Evolutionary conservation across 1,140 invertebrate genomes (phyloP), one percentile per base, ranked within the genome.

Genomic region (Eumeta japonica): DNA sequence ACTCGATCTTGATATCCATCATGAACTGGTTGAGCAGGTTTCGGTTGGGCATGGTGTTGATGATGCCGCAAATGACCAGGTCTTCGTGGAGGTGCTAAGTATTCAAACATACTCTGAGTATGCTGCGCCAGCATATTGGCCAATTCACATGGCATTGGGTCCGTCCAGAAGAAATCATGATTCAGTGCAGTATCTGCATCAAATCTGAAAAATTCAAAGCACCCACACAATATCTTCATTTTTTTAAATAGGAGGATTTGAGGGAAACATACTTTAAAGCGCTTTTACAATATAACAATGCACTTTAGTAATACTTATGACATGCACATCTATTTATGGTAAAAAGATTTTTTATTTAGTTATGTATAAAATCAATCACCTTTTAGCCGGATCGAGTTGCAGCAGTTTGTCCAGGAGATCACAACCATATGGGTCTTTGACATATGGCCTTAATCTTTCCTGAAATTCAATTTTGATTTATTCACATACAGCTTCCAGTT

Each of bases 151-250:
- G 94, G 94, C 86, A 95, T 90, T 16, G 97, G 96, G 63, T 97
- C 94, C 1, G 86, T 92, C 92, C 94, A 98, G 66, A 98, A 99
- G 66, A 98, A 98, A 58, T 97, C 94, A 54, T 98, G 94, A 78
- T 97, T 96, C 1, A 99, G 62, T 0, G 95, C 95, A 1, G 87
- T 87, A 58, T 98, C 94, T 0, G 93, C 87, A 66, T 97, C 91
- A 17, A 86, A 86, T 46, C 66, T 67, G 35, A 17, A 30, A 35
- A 43, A 12, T 32, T 24, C 20, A 24, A 24, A 24, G n/a, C 5
- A 24, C n/a, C 20, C 20, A n/a, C 20, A 24, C n/a, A 24, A 7
- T 24, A 24, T 5, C n/a, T n/a, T n/a, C n/a, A n/a, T n/a, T n/a
- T n/a, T n/a, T n/a, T n/a, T n/a, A n/a, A n/a, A n/a, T n/a, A n/a